A percentile compares a stretch with the other conserved stretches of the same genome.
These are phyloP conservation scores for Epizoanthus fatuus DNA, from an alignment of 92 coral and sea anemone genomes.

Conservation along the genomic window DNA sequence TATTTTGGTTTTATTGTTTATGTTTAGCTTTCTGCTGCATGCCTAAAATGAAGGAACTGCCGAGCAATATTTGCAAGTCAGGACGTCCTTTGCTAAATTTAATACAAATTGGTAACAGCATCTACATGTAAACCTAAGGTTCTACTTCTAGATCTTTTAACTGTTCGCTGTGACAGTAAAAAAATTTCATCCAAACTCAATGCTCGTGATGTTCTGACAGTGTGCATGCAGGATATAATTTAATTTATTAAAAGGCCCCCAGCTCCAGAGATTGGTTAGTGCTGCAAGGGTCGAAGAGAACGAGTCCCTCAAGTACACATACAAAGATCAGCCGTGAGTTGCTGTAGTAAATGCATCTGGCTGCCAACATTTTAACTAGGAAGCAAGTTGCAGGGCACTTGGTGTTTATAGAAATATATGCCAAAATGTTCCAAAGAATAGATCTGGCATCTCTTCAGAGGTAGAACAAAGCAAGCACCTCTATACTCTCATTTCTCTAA, in stretches of 20 bases:
- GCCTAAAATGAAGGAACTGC: not conserved
- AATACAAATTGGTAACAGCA: not conserved
- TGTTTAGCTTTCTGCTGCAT: not conserved
- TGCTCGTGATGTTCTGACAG: constrained; percentile 4
- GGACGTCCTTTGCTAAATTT: not conserved
- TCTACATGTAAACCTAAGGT: constrained; percentile 1
- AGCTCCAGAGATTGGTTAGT: not conserved
- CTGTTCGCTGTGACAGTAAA: constrained; percentile 1
- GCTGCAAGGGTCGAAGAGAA: not conserved
- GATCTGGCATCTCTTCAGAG: too few relatives aligned
- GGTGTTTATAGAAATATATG: too few relatives aligned
- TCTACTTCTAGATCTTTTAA: too few relatives aligned
- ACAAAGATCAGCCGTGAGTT: not conserved
- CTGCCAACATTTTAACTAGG: not conserved
- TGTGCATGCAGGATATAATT: not conserved
- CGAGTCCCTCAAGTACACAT: not conserved
- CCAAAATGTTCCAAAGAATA: too few relatives aligned
- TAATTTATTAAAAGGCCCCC: not conserved
- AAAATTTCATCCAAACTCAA: not conserved
- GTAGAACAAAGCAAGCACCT: too few relatives aligned
- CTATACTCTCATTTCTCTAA: too few relatives aligned
- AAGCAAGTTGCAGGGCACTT: too few relatives aligned
- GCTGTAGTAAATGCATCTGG: not conserved
- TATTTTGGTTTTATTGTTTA: not conserved
- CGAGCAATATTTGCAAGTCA: constrained; percentile 7